Evolutionary conservation across 2,888 invertebrate species (phyloP).

Genomic region (Drosophila nr. medialis): DNA sequence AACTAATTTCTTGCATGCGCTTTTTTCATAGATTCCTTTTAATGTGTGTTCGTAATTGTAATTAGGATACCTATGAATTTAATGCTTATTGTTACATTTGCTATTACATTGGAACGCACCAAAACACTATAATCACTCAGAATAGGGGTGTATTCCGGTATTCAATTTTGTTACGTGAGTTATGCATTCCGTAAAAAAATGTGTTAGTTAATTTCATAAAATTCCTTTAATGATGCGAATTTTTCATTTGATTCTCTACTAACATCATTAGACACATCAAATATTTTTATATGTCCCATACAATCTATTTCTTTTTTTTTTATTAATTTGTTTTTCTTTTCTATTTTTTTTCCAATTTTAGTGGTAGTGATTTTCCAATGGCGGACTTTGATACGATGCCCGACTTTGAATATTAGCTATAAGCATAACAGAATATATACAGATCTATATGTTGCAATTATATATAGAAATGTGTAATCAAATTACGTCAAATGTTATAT

Average conservation of each 20-base stretch:
- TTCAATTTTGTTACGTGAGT: neutral
- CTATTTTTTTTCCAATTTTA: constrained; percentile 48
- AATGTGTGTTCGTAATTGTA: constrained; percentile 49
- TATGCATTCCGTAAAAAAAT: neutral
- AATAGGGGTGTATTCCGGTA: neutral
- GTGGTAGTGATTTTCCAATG: constrained; percentile 77
- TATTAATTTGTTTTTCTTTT: constrained; percentile 52
- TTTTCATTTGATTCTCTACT: constrained; percentile 25
- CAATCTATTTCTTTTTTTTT: constrained; percentile 22
- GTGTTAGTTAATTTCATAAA: neutral
- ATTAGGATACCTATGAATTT: constrained; percentile 33
- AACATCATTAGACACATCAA: constrained; percentile 30
- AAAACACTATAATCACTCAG: constrained; percentile 2
- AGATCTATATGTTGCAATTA: constrained; percentile 34
- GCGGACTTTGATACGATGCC: constrained; percentile 76
- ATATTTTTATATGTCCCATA: constrained; percentile 6
- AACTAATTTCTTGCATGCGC: constrained; percentile 51
- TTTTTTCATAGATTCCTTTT: constrained; percentile 28
- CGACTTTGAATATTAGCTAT: constrained; percentile 64
- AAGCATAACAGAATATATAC: constrained; percentile 28
- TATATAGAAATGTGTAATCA: constrained; percentile 35
- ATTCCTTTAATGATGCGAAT: constrained; percentile 8
- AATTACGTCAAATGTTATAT: constrained; percentile 38
- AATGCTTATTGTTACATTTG: constrained; percentile 39
- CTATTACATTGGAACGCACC: constrained; percentile 9